These are phyloP conservation scores for Scaptomyza caliginosa DNA, from an alignment of 2,888 invertebrate genomes.

Conservation along the genomic window DNA sequence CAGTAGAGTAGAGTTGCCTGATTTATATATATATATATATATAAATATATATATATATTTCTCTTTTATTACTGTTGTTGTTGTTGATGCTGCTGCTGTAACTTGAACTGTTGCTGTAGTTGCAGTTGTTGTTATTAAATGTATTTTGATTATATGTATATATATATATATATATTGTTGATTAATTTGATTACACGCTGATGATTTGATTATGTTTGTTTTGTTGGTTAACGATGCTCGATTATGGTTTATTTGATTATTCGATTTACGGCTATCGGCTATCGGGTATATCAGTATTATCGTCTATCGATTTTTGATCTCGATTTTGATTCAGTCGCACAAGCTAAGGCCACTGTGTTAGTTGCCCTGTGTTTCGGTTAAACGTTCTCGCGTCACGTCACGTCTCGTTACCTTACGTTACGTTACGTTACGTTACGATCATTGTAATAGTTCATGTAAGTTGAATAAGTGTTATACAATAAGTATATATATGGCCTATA, in stretches of 20 bases:
- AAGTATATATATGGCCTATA: constrained; percentile 72
- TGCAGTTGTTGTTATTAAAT: constrained; percentile 10
- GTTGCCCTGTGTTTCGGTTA: constrained; percentile 52
- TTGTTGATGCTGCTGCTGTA: not conserved
- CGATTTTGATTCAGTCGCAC: constrained; percentile 70
- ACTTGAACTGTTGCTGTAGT: constrained; percentile 27
- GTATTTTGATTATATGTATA: not conserved
- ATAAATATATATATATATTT: too few species aligned
- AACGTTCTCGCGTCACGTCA: constrained; percentile 36
- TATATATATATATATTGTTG: not conserved
- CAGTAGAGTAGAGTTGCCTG: constrained; percentile 45
- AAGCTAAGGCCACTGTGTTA: constrained; percentile 74
- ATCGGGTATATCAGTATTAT: constrained; percentile 41
- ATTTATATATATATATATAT: too few species aligned
- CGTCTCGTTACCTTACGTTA: constrained; percentile 23
- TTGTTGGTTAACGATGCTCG: constrained; percentile 33
- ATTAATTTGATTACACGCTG: constrained; percentile 26
- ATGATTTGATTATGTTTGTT: constrained; percentile 20
- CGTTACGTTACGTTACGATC: constrained; percentile 34
- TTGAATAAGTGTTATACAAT: constrained; percentile 66
- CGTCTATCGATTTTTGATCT: constrained; percentile 45
- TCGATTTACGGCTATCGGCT: constrained; percentile 23
- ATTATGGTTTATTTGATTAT: constrained; percentile 35
- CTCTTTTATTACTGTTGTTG: not conserved
- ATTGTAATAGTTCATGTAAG: constrained; percentile 56